Evolutionary conservation across 2,113 vertebrate species (phyloP).

Genomic region (Polypterus senegalus): DNA sequence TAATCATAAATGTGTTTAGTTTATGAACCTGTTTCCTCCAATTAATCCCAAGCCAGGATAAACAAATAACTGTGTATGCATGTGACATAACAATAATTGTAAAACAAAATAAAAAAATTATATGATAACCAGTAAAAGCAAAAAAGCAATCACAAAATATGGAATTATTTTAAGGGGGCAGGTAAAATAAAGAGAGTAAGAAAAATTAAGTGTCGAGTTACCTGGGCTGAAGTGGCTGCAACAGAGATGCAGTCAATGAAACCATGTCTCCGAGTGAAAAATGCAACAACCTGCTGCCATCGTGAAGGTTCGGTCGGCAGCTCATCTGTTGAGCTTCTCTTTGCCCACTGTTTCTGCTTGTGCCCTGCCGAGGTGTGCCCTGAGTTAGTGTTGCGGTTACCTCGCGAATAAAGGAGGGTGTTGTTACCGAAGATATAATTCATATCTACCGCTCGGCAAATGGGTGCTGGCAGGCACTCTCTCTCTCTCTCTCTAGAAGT

Average conservation of each 20-base stretch:
- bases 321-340: conserved; percentile 79
- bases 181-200: no score
- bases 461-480: conserved; percentile 59
- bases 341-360: conserved; percentile 78
- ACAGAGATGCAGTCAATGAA: conserved; percentile 91
- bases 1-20: no score
- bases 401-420: conserved; percentile 79
- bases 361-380: conserved; percentile 68
- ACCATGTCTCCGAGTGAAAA: conserved; percentile 82
- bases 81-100: no score
- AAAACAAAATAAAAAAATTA: no score
- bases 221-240: conserved; percentile 72
- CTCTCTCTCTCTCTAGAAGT: conserved; percentile 29
- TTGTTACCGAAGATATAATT: conserved; percentile 99
- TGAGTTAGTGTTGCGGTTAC: conserved; percentile 62
- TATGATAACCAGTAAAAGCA: no score
- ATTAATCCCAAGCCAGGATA: no score
- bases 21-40: no score
- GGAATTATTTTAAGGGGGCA: no score
- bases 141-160: no score
- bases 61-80: no score
- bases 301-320: conserved; percentile 69
- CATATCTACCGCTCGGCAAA: conserved; percentile 75
- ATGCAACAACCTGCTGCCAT: conserved; percentile 86
- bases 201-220: conserved; percentile 45